Evolutionary conservation across 2,888 invertebrate genomes (phyloP), one percentile per base, ranked within the genome.

Genomic region (Neoaliturus tenellus): DNA sequence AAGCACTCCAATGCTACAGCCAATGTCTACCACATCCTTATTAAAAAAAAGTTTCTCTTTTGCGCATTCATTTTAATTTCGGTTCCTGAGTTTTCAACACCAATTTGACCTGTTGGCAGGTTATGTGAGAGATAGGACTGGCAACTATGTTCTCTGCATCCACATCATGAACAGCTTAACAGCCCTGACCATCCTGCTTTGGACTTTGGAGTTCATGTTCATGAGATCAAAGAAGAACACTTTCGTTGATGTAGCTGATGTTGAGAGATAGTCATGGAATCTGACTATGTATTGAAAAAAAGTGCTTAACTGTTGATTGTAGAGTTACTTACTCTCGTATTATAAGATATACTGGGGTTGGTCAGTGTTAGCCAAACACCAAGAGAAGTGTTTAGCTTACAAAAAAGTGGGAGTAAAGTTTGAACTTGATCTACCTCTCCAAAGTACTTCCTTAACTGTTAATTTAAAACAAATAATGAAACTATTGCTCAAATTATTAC

Each of bases 131-230:
- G 95, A 95, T 87, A 84, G 88, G 3, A 93, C 93, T 6, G 94
- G 94, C 28, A 93, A 92, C 73, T 95, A 94, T 89, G 89, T 89
- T 55, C 88, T 92, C 35, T 93, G 94, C 17, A 93, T 95, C 71
- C 89, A 93, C 71, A 89, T 94, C n/a, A 91, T 95, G 81, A 95
- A 95, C 88, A 87, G 90, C 17, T 91, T 94, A 17, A 94, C 94
- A 3, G 88, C 92, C 41, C 81, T 93, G 0, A 94, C 95, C 0
- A 90, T 95, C 10, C 81, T 92, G 0, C 89, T 93, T 88, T 95
- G 95, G 95, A 89, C 91, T 17, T 88, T 85, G 28, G 88, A 88
- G 84, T 81, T 86, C 51, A 28, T 82, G 25, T 82, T 73, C 73
- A 78, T 78, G 78, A 78, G 78, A 17, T 71, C 71, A n/a, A 78